Base-by-base conservation (phyloP, 2,888 invertebrate genomes). In the Suillia variegata region DNA sequence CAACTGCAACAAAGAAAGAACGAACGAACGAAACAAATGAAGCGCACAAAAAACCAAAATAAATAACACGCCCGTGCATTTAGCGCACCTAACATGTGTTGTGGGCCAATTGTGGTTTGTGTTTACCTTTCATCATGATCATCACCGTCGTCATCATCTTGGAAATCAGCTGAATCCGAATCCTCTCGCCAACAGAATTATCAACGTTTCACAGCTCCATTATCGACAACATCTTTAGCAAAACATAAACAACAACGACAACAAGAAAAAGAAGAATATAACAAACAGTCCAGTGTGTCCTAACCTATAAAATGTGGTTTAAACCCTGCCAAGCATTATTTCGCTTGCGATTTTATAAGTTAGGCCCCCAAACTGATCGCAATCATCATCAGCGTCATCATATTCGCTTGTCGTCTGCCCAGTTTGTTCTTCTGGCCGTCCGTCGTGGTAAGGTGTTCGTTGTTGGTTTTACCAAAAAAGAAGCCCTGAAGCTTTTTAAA, bases 81-180 rank as follows among this genome's bases (percentile, higher is more conserved):
- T 74, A 74, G 73, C 74, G 74, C 74, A 72, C 73, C 45, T 70
- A 73, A 74, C 74, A 74, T 74, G 73, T 74, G 74, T 74, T 73
- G 70, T 70, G 74, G 72, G 70, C 74, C 74, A 73, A 74, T 73
- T 73, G 72, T 72, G 72, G 73, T 69, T 3, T 5, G 69, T 73
- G 72, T 73, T 72, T 73, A 71, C 72, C 69, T 73, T 72, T 70
- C 70, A 71, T 70, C 71, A 73, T 67, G 24, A 50, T 22, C 49
- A 50, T 13, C 50, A 33, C 15, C 51, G 18, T 20, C n/a, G n/a
- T n/a, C n/a, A n/a, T n/a, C n/a, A n/a, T n/a, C n/a, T n/a, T n/a
- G n/a, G n/a, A n/a, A n/a, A n/a, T n/a, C n/a, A n/a, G n/a, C n/a
- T n/a, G n/a, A n/a, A n/a, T n/a, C n/a, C n/a, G 33, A 18, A 18